A percentile compares a stretch with the other conserved stretches of the same genome.
Conservation (phyloP, 2,888 invertebrate species). For the Caenorhabditis sp. region DNA sequence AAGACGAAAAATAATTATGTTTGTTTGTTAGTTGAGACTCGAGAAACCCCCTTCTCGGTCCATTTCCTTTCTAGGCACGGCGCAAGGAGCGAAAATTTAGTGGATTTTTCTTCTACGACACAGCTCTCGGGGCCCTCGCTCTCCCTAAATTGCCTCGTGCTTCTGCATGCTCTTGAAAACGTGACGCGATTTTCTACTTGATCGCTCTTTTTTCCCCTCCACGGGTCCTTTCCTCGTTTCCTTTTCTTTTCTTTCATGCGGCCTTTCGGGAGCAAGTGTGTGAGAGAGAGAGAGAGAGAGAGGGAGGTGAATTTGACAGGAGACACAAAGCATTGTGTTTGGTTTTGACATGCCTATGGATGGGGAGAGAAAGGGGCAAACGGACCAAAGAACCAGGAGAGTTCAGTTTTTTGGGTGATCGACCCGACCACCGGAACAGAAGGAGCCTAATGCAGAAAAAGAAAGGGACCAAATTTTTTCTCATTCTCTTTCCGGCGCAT, state of each 20-base stretch:
- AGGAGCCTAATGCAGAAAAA: neutral
- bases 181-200: constrained; percentile 56
- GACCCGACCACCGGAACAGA: constrained; percentile 16
- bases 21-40: constrained; percentile 11
- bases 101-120: constrained; percentile 28
- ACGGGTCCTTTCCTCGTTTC: neutral
- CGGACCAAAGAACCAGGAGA: constrained; percentile 23
- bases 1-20: constrained; percentile 31
- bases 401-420: too few species aligned
- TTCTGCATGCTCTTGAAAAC: constrained; percentile 42
- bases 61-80: neutral
- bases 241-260: constrained; percentile 13
- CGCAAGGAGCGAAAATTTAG: constrained; percentile 4
- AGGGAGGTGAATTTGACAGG: constrained; percentile 44
- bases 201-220: constrained; percentile 38
- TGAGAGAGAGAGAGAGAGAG: neutral
- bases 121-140: too few species aligned
- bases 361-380: neutral
- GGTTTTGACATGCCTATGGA: constrained; percentile 39
- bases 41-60: neutral
- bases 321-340: constrained; percentile 10
- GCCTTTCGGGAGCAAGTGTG: constrained; percentile 4
- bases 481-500: constrained; percentile 2
- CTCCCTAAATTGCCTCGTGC: constrained; percentile 38
- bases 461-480: constrained; percentile 12